Evolutionary conservation across 1,140 invertebrate species (phyloP), one percentile per base, ranked within the genome.

Genomic region (Panagrolaimus sp.): DNA sequence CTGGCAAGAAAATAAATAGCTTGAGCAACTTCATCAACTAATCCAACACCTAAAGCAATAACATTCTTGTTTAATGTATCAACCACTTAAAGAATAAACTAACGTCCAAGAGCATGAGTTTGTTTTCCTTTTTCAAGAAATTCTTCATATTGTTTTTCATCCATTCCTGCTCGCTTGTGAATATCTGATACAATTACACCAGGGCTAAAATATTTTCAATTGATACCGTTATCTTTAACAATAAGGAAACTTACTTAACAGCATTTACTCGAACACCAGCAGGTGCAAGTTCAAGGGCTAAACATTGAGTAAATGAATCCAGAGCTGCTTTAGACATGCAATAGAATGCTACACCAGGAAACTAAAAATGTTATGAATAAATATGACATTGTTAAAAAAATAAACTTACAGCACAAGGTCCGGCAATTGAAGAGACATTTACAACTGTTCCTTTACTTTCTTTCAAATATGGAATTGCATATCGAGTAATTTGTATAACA

Each of bases 361-460:
- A 83, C 74, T 82, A 57, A 75, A 67, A 71, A n/a, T 64, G 13
- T 48, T 20, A 62, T n/a, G 7, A 7, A 20, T 0, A 14, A 25
- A 64, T 46, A 67, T 16, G 0, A 14, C 1, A 16, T 20, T 72
- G n/a, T n/a, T n/a, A n/a, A n/a, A n/a, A n/a, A 65, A 72, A 44
- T 48, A 9, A 11, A 72, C 48, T 67, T 61, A 87, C 86, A 1
- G 91, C 87, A 78, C 92, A 84, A 5, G 91, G 84, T 25, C 92
- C 92, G 79, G 88, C 89, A 0, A 95, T 90, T 82, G 92, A 94
- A 2, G 43, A 67, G 0, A 95, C 89, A 82, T 95, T 96, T 0
- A 96, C 90, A 77, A 93, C 90, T 72, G 88, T 91, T 42, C 91
- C 92, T 84, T 91, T 91, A 0, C 88, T 88, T 83, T 89, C 87